Base-by-base conservation (phyloP, 2,797 vertebrate genomes). In the Sus cebifrons region DNA sequence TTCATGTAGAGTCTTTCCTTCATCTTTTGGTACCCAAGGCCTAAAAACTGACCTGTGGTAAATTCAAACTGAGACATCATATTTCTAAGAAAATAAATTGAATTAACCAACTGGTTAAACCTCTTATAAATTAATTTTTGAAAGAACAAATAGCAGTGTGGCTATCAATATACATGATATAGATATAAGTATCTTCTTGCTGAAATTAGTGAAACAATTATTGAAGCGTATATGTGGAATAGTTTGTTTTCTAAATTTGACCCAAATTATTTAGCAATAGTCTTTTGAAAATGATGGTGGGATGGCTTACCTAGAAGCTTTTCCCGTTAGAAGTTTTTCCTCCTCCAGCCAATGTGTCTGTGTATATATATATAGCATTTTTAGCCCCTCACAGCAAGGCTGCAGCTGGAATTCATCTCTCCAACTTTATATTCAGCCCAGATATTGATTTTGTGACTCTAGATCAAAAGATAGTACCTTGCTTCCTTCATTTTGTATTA, bases 51-150 rank as follows among this genome's bases (percentile, higher is more conserved):
- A 75, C n/a, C 21, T 32, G 8, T 1, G 20, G 27, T 62, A 25
- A 62, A 83, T 27, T 67, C 21, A 65, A 96, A 92, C 67, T 32
- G 60, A 94, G 29, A 58, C 36, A n/a, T 20, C 8, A 1, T 29
- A 17, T 62, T 56, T 90, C 70, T 83, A 79, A 44, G 18, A 82
- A 96, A 94, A 67, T 54, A 54, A 92, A 27, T 62, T 65, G 79
- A 79, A 73, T 81, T 67, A 70, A 74, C 4, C 13, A 71, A 29
- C n/a, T 40, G 74, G 7, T 6, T 75, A 84, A 81, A 32, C 13
- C 36, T 49, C 10, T 64, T 65, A 73, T 7, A 77, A 73, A 81
- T 65, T 54, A 54, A 58, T 75, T 89, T 82, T 94, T 73, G 17
- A 73, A 97, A 65, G 68, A 88, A 49, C 81, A 68, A 70, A n/a